These are phyloP conservation scores for Tenodera sinensis DNA, from an alignment of 2,888 invertebrate species.

Conservation along the genomic window DNA sequence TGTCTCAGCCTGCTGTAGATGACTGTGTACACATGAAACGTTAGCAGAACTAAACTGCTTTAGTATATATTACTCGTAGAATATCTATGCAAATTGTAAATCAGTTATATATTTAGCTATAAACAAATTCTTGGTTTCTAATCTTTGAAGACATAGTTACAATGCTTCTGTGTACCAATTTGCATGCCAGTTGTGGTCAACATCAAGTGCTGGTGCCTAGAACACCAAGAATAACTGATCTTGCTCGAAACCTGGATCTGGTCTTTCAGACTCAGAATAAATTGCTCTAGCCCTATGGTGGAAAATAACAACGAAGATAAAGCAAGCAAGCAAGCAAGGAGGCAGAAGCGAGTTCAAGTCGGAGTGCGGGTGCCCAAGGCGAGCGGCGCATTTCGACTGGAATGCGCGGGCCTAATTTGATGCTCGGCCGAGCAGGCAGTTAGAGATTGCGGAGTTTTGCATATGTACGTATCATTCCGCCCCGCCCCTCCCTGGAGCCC, in stretches of 20 bases:
- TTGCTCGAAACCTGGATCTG: not conserved
- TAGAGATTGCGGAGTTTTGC: not conserved
- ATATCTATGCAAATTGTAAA: no score
- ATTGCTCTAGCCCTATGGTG: not conserved
- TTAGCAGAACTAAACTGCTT: no score
- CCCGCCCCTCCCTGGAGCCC: not conserved
- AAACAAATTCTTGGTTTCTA: no score
- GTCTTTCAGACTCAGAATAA: not conserved
- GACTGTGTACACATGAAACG: no score
- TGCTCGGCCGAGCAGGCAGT: not conserved
- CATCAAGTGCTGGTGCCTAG: no score
- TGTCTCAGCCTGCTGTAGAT: no score
- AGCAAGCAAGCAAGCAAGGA: not conserved
- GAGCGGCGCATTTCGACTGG: not conserved
- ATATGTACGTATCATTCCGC: not conserved
- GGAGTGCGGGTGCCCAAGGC: not conserved
- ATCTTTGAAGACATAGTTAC: no score
- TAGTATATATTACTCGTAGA: no score
- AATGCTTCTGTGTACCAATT: no score
- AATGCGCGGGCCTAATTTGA: not conserved
- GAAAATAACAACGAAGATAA: not conserved
- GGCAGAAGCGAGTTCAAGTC: not conserved
- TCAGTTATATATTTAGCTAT: no score
- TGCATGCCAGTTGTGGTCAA: no score
- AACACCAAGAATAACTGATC: not conserved